Percentiles rank a stretch among this genome's conserved stretches.
Evolutionary conservation across 2,797 vertebrate species (phyloP).

Genomic region (Remorina albescens): DNA sequence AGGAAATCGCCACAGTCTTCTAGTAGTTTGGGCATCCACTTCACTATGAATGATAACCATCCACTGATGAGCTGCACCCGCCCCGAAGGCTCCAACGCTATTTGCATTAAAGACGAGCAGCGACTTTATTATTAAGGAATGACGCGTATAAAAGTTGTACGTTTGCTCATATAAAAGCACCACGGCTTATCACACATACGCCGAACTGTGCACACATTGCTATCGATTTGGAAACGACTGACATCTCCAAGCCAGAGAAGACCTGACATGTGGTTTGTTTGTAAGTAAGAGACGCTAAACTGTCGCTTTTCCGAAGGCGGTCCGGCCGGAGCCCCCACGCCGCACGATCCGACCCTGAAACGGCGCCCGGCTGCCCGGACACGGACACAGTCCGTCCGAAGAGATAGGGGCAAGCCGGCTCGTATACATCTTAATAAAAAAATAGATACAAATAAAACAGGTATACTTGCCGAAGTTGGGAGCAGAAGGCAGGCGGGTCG

Average conservation of each 20-base stretch:
- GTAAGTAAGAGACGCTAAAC: neutral
- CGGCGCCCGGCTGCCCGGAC: neutral
- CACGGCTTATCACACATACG: rapidly evolving
- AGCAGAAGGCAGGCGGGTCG: constrained; percentile 88
- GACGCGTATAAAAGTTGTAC: constrained; percentile 40
- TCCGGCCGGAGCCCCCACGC: constrained; percentile 13
- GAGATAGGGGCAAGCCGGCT: no score
- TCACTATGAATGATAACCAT: neutral
- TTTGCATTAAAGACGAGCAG: neutral
- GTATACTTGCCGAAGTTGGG: constrained; percentile 89
- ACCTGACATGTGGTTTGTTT: neutral
- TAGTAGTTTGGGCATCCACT: neutral
- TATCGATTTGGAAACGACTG: rapidly evolving
- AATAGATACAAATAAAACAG: no score
- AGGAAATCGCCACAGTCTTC: rapidly evolving
- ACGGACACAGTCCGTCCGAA: no score
- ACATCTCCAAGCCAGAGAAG: rapidly evolving
- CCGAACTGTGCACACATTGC: neutral
- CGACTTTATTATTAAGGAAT: neutral
- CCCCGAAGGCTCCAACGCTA: neutral
- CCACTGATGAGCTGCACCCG: neutral
- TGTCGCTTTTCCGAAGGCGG: neutral
- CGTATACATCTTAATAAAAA: no score
- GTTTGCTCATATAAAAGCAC: neutral
- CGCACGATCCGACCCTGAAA: neutral